Evolutionary conservation across 2,113 vertebrate species (phyloP), one percentile per base, ranked within the genome.

Genomic region (Columbina picui): DNA sequence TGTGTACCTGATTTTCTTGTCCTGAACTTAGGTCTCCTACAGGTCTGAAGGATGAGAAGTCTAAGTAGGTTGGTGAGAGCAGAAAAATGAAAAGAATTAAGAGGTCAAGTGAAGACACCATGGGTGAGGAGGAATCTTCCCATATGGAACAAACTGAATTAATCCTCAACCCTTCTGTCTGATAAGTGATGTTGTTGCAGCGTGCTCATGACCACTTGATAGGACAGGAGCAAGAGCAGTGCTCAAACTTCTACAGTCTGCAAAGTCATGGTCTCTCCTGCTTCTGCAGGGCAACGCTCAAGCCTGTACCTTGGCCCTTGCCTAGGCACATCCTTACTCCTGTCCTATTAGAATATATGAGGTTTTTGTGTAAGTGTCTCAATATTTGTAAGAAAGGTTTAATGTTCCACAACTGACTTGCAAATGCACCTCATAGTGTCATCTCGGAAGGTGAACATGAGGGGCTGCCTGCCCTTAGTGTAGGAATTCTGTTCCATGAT

Each of bases 11-110:
- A 14, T 49, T 53, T 65, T 73, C 22, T 14, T 43, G 5, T 65
- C 14, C 41, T 32, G 38, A 73, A 20, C 39, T 15, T 80, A n/a
- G 1, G 1, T 49, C 4, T 76, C 15, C 63, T 18, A 22, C 11
- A 70, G 6, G 10, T 63, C 23, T 68, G 27, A 75, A 73, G 8
- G 29, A 27, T 0, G 0, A 82, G 41, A 70, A 4, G 10, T 73
- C 50, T 53, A 32, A 53, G 14, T 1, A 41, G 19, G 9, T 9
- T 50, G 36, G 0, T 9, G 17, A 76, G 29, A 50, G 7, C 0
- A 71, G 12, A 3, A 64, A 81, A 67, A 84, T 16, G 2, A 65
- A 88, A 80, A 73, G 19, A 30, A 15, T 41, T 16, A 13, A 63
- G 12, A 55, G 36, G 30, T 60, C 14, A 82, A 29, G 5, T 56